Percentiles rank a stretch among this genome's conserved stretches.
Conservation (phyloP, 2,797 vertebrate genomes). For the Spinus olivaceus region DNA sequence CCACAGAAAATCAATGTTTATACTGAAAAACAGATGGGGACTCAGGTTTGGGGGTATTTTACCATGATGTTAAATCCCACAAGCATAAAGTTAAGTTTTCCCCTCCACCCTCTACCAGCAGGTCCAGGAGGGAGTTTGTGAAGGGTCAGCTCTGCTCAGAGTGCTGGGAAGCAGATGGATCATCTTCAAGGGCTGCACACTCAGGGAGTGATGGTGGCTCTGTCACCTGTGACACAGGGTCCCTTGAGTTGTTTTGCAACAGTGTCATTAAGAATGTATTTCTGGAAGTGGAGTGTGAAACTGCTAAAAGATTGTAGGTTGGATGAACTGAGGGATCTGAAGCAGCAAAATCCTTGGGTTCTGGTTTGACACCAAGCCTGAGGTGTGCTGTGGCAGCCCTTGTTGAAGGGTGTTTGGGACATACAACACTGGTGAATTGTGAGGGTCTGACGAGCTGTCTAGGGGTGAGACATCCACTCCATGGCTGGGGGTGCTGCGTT, state of each 20-base stretch:
- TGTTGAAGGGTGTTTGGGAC: neutral
- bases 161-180: neutral
- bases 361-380: neutral
- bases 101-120: neutral
- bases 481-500: accelerated
- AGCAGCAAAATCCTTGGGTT: neutral
- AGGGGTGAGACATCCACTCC: neutral
- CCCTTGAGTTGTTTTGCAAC: neutral
- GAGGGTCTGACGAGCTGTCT: neutral
- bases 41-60: neutral
- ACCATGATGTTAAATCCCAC: neutral
- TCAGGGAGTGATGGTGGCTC: neutral
- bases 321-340: neutral
- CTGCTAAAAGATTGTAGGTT: neutral
- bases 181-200: neutral
- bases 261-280: neutral
- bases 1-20: neutral
- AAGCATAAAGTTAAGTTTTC: neutral
- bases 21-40: neutral
- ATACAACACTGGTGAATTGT: neutral
- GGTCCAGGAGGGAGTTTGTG: neutral
- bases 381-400: neutral
- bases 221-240: accelerated
- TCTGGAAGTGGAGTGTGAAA: neutral
- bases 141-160: neutral